Base-by-base conservation (phyloP, 2,888 invertebrate genomes). In the Athalia rosae region DNA sequence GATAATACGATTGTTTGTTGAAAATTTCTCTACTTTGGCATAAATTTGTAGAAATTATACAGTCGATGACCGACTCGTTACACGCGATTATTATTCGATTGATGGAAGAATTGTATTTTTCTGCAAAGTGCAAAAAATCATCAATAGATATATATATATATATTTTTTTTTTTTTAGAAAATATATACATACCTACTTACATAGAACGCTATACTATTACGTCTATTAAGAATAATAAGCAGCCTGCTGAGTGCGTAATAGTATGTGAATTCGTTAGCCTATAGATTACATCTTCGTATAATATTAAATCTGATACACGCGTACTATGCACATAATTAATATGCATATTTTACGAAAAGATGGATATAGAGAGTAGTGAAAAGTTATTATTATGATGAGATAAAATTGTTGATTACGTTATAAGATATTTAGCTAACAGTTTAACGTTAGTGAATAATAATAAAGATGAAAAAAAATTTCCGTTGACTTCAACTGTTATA, bases 191-290 rank as follows among this genome's bases (percentile, higher is more conserved):
- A 9, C 6, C 53, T n/a, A 9, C 53, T 53, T 7, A n/a, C 0
- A n/a, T 53, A 53, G 53, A n/a, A 53, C 28, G 28, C 28, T 28
- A n/a, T n/a, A 43, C 28, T 45, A 56, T 28, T 28, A 45, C 13
- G 43, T 58, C 56, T 58, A 45, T 43, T 58, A 56, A 13, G 15
- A 71, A 56, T 13, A 15, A 50, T 48, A 66, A 61, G 28, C 50
- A 74, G 48, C 74, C 59, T 71, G 69, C 58, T 58, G 2, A 28
- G 58, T n/a, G 61, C 74, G 61, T 74, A 62, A 74, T 61, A 74
- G n/a, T 53, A 43, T 56, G 15, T 56, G 15, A 45, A 73, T 73
- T 73, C 9, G n/a, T 47, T 59, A 59, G 58, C 13, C 7, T 7
- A 73, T 73, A 59, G 73, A 73, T 61, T 61, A 28, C 28, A 28